These are phyloP conservation scores for Galerucella calmariensis DNA, from an alignment of 2,888 invertebrate genomes.

Conservation along the genomic window DNA sequence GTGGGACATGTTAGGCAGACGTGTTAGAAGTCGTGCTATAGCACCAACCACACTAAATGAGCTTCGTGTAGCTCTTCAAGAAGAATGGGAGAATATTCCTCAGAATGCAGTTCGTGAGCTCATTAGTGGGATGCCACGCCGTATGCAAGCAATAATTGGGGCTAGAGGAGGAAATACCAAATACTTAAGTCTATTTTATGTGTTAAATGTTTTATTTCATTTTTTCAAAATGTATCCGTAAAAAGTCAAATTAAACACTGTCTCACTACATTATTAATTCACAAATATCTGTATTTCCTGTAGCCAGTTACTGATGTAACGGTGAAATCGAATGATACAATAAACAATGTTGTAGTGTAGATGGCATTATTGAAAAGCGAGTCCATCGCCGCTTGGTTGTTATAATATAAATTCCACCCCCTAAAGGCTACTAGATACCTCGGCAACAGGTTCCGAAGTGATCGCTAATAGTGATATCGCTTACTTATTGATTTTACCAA, in stretches of 20 bases:
- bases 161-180: no score
- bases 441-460: slow-evolving; percentile 38
- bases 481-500: slow-evolving; percentile 43
- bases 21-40: no score
- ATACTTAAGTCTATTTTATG: no score
- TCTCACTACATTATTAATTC: neutral
- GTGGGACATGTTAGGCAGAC: no score
- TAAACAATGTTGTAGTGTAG: slow-evolving; percentile 12
- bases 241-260: neutral
- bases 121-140: no score
- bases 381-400: slow-evolving; percentile 30
- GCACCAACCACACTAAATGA: no score
- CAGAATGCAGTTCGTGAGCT: no score
- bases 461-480: slow-evolving; percentile 42
- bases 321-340: slow-evolving; percentile 1
- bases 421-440: slow-evolving; percentile 39
- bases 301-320: neutral
- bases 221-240: no score
- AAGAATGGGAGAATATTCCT: no score
- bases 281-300: slow-evolving; percentile 8
- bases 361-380: slow-evolving; percentile 39
- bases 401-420: slow-evolving; percentile 41
- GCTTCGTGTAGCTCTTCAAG: no score
- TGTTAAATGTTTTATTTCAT: no score
- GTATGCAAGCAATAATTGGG: no score